Base-by-base conservation (phyloP, 2,888 invertebrate genomes). In the Bombyx huttoni region DNA sequence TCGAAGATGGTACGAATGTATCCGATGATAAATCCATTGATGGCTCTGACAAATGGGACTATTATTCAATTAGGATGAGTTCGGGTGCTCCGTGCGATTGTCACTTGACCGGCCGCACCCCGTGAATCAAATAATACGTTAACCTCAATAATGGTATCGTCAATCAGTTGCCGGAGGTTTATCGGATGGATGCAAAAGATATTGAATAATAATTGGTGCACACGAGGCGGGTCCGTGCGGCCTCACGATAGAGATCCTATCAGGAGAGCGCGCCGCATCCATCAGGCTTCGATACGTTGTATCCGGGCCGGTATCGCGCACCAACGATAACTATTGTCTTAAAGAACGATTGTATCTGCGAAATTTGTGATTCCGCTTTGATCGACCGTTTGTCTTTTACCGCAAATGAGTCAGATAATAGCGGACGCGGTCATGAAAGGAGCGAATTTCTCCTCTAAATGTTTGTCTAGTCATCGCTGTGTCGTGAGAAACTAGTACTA, bases 141-240 rank as follows among this genome's bases (percentile, higher is more conserved):
- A 68, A 79, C 78, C 77, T 70, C 73, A 73, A 76, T 77, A 71
- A 71, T 70, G 60, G 62, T 72, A 75, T 73, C 68, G 62, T 63
- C 60, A 67, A 73, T 62, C 60, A 61, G 63, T 60, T 55, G 55
- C 47, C 55, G 57, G 53, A 52, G 57, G 58, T 66, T 59, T 58
- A 58, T 55, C 59, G 49, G 49, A 40, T 40, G 40, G 52, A 59
- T 60, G 65, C 70, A 63, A 60, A 63, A 71, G 70, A 81, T 84
- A 87, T 87, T 85, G 85, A 85, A 85, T 85, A 84, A 84, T 86
- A 86, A 87, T 86, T 86, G 86, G 83, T 82, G 78, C 82, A 79
- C 75, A 75, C 74, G 75, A 71, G 58, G 55, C 61, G 55, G 56
- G 52, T 60, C 60, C 62, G 65, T 58, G 60, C 61, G 64, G 63